Evolutionary conservation across 2,888 invertebrate genomes (phyloP), one percentile per base, ranked within the genome.

Genomic region (Spilarctia lutea): DNA sequence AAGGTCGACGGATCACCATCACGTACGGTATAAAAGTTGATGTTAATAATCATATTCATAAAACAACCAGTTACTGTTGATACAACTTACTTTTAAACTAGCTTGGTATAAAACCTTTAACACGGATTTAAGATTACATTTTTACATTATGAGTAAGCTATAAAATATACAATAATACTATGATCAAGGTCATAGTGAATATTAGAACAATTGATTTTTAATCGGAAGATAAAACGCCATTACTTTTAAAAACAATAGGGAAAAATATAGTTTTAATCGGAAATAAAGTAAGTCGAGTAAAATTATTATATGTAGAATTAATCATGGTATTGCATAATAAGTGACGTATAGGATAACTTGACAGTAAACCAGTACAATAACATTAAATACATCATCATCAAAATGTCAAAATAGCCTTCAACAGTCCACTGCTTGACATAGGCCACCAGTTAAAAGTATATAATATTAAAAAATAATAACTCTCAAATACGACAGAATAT

Each of bases 31-130:
- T 71, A 75, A 67, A 65, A n/a, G 35, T 27, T 68, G 33, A 65
- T 63, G 33, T 24, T 73, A 48, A 69, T 73, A 72, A n/a, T 20
- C 20, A n/a, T 56, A 69, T 69, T 69, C 35, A 48, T 56, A 69
- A 63, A 56, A 56, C 4, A 63, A 71, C 35, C n/a, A 56, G 52
- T 60, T 39, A 3, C 35, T 60, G 18, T 39, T 56, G 27, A 56
- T 35, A 18, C 63, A 30, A 30, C 18, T 63, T 30, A 18, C 18
- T 63, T 7, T 8, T 18, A 30, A 63, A 27, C 27, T 7, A 63
- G 63, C 27, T 63, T 4, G 27, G 6, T 48, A 24, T 63, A 63
- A 63, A 13, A 63, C 6, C 16, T 63, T 63, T 16, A 18, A 63
- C 2, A 30, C 30, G 63, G 30, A 63, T 30, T 63, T 30, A 16